Base-by-base conservation (phyloP, 2,888 invertebrate genomes). In the Germaria angustata region DNA sequence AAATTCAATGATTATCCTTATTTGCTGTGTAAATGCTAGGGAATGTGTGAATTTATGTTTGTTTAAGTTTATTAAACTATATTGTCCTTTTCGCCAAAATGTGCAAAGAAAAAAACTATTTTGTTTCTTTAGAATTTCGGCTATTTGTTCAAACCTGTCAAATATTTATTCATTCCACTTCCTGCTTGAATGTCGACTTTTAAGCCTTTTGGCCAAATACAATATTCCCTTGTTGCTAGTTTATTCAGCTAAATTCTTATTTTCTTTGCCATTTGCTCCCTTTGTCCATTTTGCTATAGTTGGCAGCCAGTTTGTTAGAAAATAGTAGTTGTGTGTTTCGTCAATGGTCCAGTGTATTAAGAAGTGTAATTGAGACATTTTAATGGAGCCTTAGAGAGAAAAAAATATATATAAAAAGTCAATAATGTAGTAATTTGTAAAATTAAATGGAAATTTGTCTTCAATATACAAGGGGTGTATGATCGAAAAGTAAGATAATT, bases 161-260 rank as follows among this genome's bases (percentile, higher is more conserved):
- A 71, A 65, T 46, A 44, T 53, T 71, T 51, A 22, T 34, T 28
- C 59, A 22, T 8, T 49, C 32, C 49, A 3, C 32, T 15, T 22
- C 6, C n/a, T 61, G 22, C 46, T 17, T 49, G 63, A 55, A 49
- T 39, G 59, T 49, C 57, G 75, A 71, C 76, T 69, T 71, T 76
- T 72, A n/a, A 61, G 71, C 59, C 72, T 72, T 81, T 68, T 72
- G 77, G 61, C 73, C 49, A 78, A 79, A 72, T 66, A 72, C 66
- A 57, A 66, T 69, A 81, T 78, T 81, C 81, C 81, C 81, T 61
- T 69, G 65, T 63, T 65, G 81, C 41, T 44, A 69, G 69, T 81
- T 78, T 81, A 77, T 77, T 81, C 6, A 55, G 46, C 22, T 34
- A 46, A 36, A 15, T 24, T 39, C 13, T n/a, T 51, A 61, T 51